Percentiles rank a stretch among this genome's conserved stretches.
phyloP scores from a whole-genome alignment of 53 echinoderm and acorn worm genomes.

The Pentamera pediparva region DNA sequence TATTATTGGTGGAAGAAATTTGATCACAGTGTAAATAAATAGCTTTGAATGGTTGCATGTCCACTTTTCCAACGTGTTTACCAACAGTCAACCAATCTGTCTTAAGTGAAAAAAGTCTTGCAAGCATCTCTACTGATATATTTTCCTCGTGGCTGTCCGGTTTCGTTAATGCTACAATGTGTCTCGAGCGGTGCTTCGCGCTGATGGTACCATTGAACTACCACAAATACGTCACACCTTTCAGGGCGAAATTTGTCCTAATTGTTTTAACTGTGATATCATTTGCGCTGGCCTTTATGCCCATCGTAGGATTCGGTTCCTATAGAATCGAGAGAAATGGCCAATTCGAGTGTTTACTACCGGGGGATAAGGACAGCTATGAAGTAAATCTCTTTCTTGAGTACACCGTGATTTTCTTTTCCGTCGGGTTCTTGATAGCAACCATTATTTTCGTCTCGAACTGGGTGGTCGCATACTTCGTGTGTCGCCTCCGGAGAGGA shows the following conservation, averaged over 20 bases:
- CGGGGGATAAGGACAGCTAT: slow-evolving; percentile 37
- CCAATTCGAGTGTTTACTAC: slow-evolving; percentile 37
- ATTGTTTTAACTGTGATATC: slow-evolving; percentile 16
- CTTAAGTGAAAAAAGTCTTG: no score
- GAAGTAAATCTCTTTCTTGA: slow-evolving; percentile 35
- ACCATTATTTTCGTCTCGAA: slow-evolving; percentile 45
- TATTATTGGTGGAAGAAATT: no score
- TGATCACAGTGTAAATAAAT: no score
- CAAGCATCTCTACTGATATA: slow-evolving; percentile 40
- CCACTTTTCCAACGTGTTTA: no score
- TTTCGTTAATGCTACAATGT: slow-evolving; percentile 56
- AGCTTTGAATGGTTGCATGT: no score
- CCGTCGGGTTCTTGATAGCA: slow-evolving; percentile 37
- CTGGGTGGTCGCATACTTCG: slow-evolving; percentile 33
- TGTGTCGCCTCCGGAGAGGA: slow-evolving; percentile 26
- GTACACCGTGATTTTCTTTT: slow-evolving; percentile 44
- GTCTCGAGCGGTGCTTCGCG: slow-evolving; percentile 55
- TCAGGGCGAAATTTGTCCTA: slow-evolving; percentile 37
- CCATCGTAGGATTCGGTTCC: slow-evolving; percentile 50
- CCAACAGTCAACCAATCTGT: no score
- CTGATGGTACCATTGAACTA: slow-evolving; percentile 56
- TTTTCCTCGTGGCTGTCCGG: slow-evolving; percentile 57
- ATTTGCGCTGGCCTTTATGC: slow-evolving; percentile 15
- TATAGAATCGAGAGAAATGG: slow-evolving; percentile 14
- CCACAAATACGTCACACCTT: slow-evolving; percentile 42